A percentile compares a stretch with the other conserved stretches of the same genome.
Conservation (phyloP, 1,140 invertebrate genomes). For the Pinna nobilis region DNA sequence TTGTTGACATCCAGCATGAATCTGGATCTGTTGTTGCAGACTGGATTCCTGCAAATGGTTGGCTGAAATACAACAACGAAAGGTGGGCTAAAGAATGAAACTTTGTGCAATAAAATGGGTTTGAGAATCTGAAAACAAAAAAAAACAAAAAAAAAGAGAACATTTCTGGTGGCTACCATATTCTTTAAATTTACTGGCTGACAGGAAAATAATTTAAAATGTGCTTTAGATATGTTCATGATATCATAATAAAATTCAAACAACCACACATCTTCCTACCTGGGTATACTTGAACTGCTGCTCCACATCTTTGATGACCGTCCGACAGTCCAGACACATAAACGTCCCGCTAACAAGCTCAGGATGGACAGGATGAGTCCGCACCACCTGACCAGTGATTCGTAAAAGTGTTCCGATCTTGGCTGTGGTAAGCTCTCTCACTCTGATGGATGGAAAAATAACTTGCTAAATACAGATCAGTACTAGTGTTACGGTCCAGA, state of each 20-base stretch:
- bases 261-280: conserved; percentile 75
- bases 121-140: too few relatives aligned
- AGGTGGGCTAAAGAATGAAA: too few relatives aligned
- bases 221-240: too few relatives aligned
- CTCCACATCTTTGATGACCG: conserved; percentile 94
- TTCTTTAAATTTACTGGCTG: too few relatives aligned
- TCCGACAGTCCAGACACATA: conserved; percentile 96
- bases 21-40: conserved; percentile 92
- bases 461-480: too few relatives aligned
- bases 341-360: conserved; percentile 96
- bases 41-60: conserved; percentile 95
- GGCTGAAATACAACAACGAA: conserved; percentile 84
- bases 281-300: conserved; percentile 94
- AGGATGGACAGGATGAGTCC: conserved; percentile 97
- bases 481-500: neutral
- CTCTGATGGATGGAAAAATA: conserved; percentile 68
- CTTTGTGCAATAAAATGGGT: too few relatives aligned
- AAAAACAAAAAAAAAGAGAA: neutral
- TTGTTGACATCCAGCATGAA: conserved; percentile 96
- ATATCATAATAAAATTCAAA: too few relatives aligned
- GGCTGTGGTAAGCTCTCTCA: conserved; percentile 94
- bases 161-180: neutral
- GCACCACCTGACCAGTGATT: conserved; percentile 98
- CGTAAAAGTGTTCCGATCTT: conserved; percentile 95
- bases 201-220: too few relatives aligned